Evolutionary conservation across 2,113 vertebrate genomes (phyloP), one percentile per base, ranked within the genome.

Genomic region (Danionella cerebrum): DNA sequence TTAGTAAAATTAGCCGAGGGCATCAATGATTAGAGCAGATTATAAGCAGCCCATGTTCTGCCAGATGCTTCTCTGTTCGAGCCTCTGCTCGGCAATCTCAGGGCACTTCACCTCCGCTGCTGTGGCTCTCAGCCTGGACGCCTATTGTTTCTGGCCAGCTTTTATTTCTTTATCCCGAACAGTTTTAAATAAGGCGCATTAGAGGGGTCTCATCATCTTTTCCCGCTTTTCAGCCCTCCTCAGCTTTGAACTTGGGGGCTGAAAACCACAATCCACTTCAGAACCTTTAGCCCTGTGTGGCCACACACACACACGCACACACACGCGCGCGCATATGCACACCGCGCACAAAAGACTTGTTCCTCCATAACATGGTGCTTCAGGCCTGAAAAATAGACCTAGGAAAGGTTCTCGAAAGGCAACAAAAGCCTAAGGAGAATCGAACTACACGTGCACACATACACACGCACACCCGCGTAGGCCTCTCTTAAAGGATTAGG

Each of bases 1-100:
- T 63, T 52, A 51, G 55, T 16, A 59, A 75, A 75, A 73, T 73
- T 72, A 76, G 70, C 73, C 51, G 3, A 64, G 74, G 70, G 68
- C 58, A 73, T 73, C 67, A 76, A 73, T 75, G 70, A 79, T 78
- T 72, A 58, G 60, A 76, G 69, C 77, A 78, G 70, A 59, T 73
- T 74, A 76, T 80, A 67, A 74, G 67, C 50, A 67, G 38, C 31
- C 25, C 71, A n/a, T 44, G 53, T 33, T 21, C 66, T 83, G 85
- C 83, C 84, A 86, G 81, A 84, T 84, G 76, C 79, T 81, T 76
- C 79, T 88, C 80, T 76, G 86, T 85, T 85, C 81, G 84, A 85
- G 80, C 83, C 82, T 84, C 82, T 81, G 78, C 81, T 81, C 82
- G 68, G 82, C 85, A 89, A 88, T 90, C 88, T 87, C 77, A 74